These are phyloP conservation scores for Ardeotis arabs DNA, from an alignment of 2,113 vertebrate genomes.

Conservation along the genomic window DNA sequence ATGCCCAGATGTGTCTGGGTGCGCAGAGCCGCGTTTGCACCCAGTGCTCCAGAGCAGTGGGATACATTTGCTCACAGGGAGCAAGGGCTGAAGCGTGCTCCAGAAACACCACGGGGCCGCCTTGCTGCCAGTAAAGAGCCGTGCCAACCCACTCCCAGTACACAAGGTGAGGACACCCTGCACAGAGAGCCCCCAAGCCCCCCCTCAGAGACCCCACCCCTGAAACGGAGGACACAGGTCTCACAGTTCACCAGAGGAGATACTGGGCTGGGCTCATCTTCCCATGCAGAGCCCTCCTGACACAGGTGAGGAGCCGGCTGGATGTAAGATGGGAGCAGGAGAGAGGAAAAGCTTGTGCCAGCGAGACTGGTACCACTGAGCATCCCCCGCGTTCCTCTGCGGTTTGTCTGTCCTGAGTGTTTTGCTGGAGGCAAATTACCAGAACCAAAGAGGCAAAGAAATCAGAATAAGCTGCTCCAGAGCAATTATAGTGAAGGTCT, in stretches of 20 bases:
- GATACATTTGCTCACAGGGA: not conserved
- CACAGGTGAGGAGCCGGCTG: not conserved
- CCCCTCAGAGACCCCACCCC: fast-evolving
- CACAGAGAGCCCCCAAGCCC: fast-evolving
- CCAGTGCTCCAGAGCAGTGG: not conserved
- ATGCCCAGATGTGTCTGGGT: not conserved
- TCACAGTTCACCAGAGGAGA: not conserved
- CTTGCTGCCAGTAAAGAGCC: not conserved
- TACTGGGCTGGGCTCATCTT: not conserved
- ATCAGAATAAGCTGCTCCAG: slow-evolving; percentile 31
- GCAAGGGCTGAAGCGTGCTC: not conserved
- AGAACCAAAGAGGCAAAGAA: slow-evolving; percentile 40
- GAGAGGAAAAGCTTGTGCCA: not conserved
- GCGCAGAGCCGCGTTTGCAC: not conserved
- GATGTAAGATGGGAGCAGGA: not conserved
- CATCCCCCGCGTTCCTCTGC: not conserved
- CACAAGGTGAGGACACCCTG: fast-evolving
- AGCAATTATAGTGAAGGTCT: slow-evolving; percentile 50
- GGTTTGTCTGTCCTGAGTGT: not conserved
- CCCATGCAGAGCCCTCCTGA: not conserved
- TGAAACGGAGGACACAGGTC: not conserved
- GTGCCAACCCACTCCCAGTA: not conserved
- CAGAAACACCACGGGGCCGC: not conserved
- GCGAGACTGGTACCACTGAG: not conserved
- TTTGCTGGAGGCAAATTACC: slow-evolving; percentile 30